Conservation (phyloP, 1,140 invertebrate species). For the Apis florea region DNA sequence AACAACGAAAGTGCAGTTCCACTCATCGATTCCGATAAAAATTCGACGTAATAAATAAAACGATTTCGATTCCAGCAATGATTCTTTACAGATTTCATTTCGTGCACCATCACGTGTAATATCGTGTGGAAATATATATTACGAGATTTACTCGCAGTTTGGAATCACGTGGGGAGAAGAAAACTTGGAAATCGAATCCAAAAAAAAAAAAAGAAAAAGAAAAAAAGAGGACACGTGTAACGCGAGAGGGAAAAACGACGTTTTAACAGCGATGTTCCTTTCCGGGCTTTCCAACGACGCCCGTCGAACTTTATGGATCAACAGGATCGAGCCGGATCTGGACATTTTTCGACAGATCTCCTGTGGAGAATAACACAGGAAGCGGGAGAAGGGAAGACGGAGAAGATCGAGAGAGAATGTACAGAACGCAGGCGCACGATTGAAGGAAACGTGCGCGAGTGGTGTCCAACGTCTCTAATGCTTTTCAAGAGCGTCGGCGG, state of each 20-base stretch:
- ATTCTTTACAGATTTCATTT: too few species aligned
- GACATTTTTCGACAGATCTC: background rate
- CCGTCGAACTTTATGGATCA: conserved; percentile 1
- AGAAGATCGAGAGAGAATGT: background rate
- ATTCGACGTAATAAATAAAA: too few species aligned
- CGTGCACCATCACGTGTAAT: too few species aligned
- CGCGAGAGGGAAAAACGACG: too few species aligned
- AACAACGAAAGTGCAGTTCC: too few species aligned
- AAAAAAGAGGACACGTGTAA: background rate
- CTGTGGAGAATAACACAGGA: background rate
- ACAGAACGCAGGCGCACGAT: conserved; percentile 51
- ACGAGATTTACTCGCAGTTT: background rate
- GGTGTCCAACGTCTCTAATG: background rate
- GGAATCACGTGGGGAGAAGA: background rate
- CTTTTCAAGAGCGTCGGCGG: conserved; percentile 47
- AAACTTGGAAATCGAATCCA: background rate
- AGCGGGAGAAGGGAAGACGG: background rate
- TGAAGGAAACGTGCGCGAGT: conserved; percentile 31
- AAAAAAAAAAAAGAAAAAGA: background rate
- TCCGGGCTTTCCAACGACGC: background rate
- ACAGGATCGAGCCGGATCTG: conserved; percentile 11
- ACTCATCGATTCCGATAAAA: too few species aligned
- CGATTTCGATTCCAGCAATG: too few species aligned
- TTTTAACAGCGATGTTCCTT: too few species aligned
- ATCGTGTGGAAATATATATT: background rate